These are phyloP conservation scores for Rhodinocichla rosea DNA, from an alignment of 2,113 vertebrate species.

Conservation along the genomic window DNA sequence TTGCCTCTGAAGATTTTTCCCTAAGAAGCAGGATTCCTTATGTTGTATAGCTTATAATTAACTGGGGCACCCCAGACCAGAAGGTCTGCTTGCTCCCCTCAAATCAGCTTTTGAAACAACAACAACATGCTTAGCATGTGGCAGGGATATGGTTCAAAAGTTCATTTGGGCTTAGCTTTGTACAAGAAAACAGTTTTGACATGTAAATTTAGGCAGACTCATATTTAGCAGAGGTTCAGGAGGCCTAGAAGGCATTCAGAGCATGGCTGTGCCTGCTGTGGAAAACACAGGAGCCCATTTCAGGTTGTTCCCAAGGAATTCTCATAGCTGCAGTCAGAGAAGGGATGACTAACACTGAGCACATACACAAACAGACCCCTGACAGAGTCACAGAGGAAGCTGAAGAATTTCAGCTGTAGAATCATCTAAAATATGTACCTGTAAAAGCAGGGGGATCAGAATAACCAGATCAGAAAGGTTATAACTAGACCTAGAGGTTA, in stretches of 20 bases:
- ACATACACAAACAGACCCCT: background rate
- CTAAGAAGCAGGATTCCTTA: slow-evolving; percentile 7
- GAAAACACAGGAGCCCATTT: background rate
- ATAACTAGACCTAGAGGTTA: background rate
- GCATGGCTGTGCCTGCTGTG: background rate
- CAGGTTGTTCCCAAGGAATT: background rate
- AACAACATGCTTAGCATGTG: background rate
- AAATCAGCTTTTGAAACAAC: background rate
- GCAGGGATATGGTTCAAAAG: background rate
- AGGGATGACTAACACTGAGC: background rate
- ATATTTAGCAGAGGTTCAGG: background rate
- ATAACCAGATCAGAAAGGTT: background rate
- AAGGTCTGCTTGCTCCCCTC: background rate
- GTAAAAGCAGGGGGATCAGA: background rate
- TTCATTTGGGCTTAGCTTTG: background rate
- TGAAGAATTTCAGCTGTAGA: background rate
- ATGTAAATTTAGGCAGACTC: background rate
- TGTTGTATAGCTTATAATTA: background rate
- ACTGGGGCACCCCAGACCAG: slow-evolving; percentile 4
- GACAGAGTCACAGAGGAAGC: background rate
- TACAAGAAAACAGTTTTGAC: background rate
- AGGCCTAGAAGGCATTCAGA: background rate
- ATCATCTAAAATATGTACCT: background rate
- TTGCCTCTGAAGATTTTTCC: background rate
- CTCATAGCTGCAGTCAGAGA: background rate